phyloP scores from a whole-genome alignment of 2,113 vertebrate species.

The Scomber japonicus region DNA sequence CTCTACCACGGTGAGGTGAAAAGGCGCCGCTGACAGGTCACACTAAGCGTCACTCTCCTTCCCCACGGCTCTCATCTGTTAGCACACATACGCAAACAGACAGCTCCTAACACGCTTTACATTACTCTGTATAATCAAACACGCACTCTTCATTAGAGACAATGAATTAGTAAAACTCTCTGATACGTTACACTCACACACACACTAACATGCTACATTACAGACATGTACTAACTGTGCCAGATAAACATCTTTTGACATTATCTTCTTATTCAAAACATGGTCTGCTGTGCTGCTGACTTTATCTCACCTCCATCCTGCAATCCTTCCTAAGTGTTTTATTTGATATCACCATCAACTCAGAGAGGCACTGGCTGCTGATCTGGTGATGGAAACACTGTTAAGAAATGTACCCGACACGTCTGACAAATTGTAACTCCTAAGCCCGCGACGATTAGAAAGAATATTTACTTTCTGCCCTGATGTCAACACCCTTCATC shows the following conservation, averaged over 20 bases:
- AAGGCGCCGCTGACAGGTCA: slow-evolving; percentile 10
- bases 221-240: neutral
- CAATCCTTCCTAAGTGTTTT: neutral
- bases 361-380: slow-evolving; percentile 6
- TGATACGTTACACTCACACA: neutral
- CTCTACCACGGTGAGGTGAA: slow-evolving; percentile 89
- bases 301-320: neutral
- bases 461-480: slow-evolving; percentile 10
- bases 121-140: neutral
- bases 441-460: neutral
- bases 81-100: neutral
- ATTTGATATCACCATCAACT: slow-evolving; percentile 27
- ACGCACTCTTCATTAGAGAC: neutral
- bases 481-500: slow-evolving; percentile 12
- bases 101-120: neutral
- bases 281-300: neutral
- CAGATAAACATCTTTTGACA: neutral
- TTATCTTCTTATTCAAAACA: neutral
- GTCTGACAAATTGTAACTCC: slow-evolving; percentile 6
- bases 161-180: neutral
- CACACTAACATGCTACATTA: neutral
- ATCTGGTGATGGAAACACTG: slow-evolving; percentile 38
- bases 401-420: slow-evolving; percentile 5
- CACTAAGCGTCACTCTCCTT: neutral
- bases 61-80: neutral